Percentiles rank a stretch among this genome's conserved stretches.
Conservation (phyloP, 2,888 invertebrate genomes). For the Drosophila fulvimacula region DNA sequence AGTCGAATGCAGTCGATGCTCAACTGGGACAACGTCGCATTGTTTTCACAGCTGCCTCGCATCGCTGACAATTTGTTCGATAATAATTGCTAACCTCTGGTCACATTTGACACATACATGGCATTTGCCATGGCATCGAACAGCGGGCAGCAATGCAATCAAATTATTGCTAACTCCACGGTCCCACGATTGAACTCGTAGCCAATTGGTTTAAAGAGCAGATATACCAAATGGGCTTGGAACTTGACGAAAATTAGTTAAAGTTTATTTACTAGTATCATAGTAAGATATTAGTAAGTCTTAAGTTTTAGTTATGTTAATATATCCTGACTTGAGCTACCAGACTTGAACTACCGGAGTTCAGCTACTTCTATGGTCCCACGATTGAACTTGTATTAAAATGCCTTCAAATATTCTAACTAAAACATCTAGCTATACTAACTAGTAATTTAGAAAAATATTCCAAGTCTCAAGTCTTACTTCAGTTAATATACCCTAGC, state of each 20-base stretch:
- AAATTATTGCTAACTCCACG: conserved; percentile 2
- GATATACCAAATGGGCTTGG: neutral
- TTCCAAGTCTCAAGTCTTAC: neutral
- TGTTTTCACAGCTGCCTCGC: conserved; percentile 75
- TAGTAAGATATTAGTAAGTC: no score
- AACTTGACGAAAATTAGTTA: no score
- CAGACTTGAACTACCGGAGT: no score
- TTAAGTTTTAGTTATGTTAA: no score
- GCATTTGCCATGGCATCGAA: conserved; percentile 6
- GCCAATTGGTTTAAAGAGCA: neutral
- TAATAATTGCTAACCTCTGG: conserved; percentile 84
- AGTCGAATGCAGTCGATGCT: neutral
- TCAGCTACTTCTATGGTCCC: no score
- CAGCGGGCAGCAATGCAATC: neutral
- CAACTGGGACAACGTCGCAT: conserved; percentile 63
- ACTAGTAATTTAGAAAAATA: neutral
- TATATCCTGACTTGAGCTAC: no score
- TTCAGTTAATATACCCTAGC: neutral
- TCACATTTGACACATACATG: conserved; percentile 77
- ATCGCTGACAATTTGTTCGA: conserved; percentile 84
- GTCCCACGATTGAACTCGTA: neutral
- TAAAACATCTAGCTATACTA: neutral
- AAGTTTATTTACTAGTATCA: no score
- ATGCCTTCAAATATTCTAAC: no score
- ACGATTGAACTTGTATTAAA: no score